phyloP scores from a whole-genome alignment of 2,888 invertebrate genomes.

The Blera fallax region DNA sequence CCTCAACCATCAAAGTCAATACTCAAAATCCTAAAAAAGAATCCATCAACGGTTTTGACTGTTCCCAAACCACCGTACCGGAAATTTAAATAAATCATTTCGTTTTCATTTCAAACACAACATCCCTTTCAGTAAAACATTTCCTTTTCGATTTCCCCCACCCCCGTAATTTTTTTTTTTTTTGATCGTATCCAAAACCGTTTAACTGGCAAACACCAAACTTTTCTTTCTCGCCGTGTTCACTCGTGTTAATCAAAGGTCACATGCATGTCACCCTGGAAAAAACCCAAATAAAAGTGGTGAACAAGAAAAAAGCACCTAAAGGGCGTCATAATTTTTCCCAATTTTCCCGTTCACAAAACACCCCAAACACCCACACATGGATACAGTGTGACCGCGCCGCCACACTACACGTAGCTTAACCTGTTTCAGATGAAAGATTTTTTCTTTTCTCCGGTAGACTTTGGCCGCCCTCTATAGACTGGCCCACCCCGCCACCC shows the following conservation, averaged over 20 bases:
- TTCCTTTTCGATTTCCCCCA: neutral
- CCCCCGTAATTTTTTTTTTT: neutral
- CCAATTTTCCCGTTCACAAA: constrained; percentile 37
- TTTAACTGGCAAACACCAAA: neutral
- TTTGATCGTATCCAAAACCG: neutral
- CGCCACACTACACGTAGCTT: neutral
- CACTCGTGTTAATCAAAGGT: constrained; percentile 30
- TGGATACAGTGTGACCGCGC: neutral
- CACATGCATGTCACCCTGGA: neutral
- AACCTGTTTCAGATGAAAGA: constrained; percentile 32
- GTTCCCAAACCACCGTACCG: neutral
- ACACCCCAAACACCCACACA: neutral
- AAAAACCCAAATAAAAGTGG: neutral
- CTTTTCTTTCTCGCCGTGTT: neutral
- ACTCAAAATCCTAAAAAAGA: neutral
- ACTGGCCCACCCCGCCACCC: neutral
- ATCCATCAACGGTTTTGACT: neutral
- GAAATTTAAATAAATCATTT: constrained; percentile 29
- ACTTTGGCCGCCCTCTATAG: neutral
- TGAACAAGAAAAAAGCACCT: neutral
- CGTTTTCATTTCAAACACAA: neutral
- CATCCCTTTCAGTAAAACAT: neutral
- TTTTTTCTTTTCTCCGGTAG: constrained; percentile 6
- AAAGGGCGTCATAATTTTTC: constrained; percentile 25
- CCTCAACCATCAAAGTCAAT: neutral